A percentile compares a stretch with the other conserved stretches of the same genome.
Conservation (phyloP, 1,140 invertebrate genomes). For the Linepithema humile region DNA sequence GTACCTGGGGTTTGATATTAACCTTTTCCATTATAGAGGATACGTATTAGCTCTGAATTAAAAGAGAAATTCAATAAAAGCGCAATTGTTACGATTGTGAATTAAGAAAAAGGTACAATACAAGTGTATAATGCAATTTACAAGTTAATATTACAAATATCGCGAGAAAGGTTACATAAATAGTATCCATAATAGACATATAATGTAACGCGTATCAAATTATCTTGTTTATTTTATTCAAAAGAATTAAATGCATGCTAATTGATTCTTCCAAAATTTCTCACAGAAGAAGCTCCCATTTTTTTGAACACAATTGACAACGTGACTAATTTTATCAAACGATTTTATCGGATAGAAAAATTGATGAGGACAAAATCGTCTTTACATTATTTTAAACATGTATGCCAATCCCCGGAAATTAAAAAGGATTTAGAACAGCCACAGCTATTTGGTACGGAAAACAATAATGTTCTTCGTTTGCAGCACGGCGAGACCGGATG, state of each 20-base stretch:
- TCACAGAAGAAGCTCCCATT: neutral
- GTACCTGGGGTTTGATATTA: constrained; percentile 73
- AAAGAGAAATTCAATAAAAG: constrained; percentile 7
- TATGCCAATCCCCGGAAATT: neutral
- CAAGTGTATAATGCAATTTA: neutral
- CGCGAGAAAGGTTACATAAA: neutral
- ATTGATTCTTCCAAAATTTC: neutral
- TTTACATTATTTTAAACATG: neutral
- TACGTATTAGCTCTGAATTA: constrained; percentile 3
- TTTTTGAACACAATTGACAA: neutral
- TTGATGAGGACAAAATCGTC: neutral
- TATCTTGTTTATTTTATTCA: neutral
- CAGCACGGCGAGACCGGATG: neutral
- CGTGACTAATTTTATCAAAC: no score
- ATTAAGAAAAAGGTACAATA: no score
- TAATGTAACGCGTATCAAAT: neutral
- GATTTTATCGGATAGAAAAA: no score
- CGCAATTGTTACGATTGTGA: constrained; percentile 9
- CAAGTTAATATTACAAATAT: neutral
- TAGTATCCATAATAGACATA: neutral
- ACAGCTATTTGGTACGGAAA: neutral
- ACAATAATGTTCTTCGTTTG: constrained; percentile 25
- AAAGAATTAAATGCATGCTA: neutral
- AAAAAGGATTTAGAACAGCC: neutral
- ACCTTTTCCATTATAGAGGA: constrained; percentile 52